Evolutionary conservation across 2,113 vertebrate genomes (phyloP).

Genomic region (Lathamus discolor): DNA sequence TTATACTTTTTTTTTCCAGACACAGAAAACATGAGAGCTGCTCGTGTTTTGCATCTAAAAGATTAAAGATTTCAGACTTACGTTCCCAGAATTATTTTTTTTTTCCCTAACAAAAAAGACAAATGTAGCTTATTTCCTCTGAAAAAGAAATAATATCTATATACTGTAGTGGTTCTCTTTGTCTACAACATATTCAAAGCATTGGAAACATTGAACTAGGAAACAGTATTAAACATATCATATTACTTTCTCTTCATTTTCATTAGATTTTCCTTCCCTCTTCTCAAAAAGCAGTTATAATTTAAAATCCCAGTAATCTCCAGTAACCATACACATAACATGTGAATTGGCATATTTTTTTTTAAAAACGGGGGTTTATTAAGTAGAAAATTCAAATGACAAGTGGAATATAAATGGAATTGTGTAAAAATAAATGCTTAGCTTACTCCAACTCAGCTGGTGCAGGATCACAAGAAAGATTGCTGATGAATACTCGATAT

Average conservation of each 20-base stretch:
- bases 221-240: not conserved
- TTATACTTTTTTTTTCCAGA: not conserved
- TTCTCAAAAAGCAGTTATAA: not conserved
- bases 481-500: not conserved
- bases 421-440: not conserved
- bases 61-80: not conserved
- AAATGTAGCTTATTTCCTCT: not conserved
- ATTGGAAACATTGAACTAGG: not conserved
- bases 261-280: not conserved
- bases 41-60: not conserved
- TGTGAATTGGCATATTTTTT: not conserved
- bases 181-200: not conserved
- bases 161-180: not conserved
- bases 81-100: not conserved
- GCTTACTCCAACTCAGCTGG: not conserved
- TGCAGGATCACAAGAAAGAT: not conserved
- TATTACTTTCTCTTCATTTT: not conserved
- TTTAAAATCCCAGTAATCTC: not conserved
- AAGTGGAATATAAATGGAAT: not conserved
- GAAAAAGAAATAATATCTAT: not conserved
- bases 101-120: not conserved
- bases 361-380: rapidly evolving
- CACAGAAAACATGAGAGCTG: not conserved
- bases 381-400: not conserved
- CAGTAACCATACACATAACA: not conserved